Percentiles rank a stretch among this genome's conserved stretches.
Evolutionary conservation across 2,113 vertebrate species (phyloP).

Genomic region (Meriones unguiculatus): DNA sequence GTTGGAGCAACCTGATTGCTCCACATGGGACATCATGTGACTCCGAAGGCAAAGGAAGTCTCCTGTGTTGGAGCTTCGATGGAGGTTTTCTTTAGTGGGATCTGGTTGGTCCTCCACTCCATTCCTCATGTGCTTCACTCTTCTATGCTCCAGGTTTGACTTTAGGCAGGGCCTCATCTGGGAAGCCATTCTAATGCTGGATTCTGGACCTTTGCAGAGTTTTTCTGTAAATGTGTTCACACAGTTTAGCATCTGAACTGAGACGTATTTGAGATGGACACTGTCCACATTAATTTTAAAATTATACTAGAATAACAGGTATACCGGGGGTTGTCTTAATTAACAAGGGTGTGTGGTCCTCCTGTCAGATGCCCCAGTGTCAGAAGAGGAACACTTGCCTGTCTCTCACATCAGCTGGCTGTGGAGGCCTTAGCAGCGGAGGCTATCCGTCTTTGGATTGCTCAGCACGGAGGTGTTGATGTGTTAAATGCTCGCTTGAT

Average conservation of each 20-base stretch:
- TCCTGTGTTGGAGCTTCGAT: background rate
- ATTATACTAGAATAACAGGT: background rate
- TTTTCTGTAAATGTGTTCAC: background rate
- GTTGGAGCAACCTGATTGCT: background rate
- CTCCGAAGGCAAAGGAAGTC: background rate
- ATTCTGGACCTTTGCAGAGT: background rate
- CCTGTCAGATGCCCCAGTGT: background rate
- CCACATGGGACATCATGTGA: background rate
- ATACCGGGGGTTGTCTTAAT: background rate
- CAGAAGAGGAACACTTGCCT: background rate
- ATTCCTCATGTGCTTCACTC: background rate
- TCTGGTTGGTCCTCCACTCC: background rate
- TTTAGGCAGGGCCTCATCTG: background rate
- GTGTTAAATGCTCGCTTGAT: slow-evolving; percentile 36
- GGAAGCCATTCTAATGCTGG: background rate
- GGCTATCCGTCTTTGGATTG: background rate
- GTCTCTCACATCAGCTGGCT: background rate
- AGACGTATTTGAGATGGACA: slow-evolving; percentile 32
- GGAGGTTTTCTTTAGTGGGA: background rate
- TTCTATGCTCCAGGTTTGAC: slow-evolving; percentile 13
- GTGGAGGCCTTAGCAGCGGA: background rate
- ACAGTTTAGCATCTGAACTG: background rate
- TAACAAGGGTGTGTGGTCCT: background rate
- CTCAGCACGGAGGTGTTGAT: background rate
- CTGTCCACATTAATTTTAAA: slow-evolving; percentile 23